These are phyloP conservation scores for Ephialtes manifestator DNA, from an alignment of 2,888 invertebrate species.

Conservation along the genomic window DNA sequence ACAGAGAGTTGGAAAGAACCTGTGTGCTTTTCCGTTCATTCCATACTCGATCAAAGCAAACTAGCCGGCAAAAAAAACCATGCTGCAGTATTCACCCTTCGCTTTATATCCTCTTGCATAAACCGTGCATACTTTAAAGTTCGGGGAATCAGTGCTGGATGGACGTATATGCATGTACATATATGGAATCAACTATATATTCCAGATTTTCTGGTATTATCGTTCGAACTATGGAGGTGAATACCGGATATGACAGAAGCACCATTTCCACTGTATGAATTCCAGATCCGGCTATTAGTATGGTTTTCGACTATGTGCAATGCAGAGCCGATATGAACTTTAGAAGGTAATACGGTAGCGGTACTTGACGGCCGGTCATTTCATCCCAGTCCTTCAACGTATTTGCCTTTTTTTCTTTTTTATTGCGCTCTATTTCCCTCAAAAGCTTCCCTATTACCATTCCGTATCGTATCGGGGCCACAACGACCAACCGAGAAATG, in stretches of 20 bases:
- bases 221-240: neutral
- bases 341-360: neutral
- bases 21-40: conserved; percentile 76
- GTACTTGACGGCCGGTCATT: neutral
- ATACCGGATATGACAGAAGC: neutral
- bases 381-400: neutral
- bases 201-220: neutral
- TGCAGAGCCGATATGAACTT: neutral
- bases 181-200: neutral
- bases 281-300: neutral
- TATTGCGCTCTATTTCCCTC: neutral
- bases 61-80: conserved; percentile 76
- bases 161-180: no score
- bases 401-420: neutral
- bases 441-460: conserved; percentile 37
- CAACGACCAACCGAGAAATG: conserved; percentile 2
- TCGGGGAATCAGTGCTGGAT: neutral
- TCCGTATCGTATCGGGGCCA: conserved; percentile 8
- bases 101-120: neutral
- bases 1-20: neutral
- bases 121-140: neutral
- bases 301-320: neutral
- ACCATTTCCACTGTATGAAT: neutral
- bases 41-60: conserved; percentile 79
- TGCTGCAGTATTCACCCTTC: conserved; percentile 55